Base-by-base conservation (phyloP, 2,113 vertebrate genomes). In the Pangasianodon hypophthalmus region DNA sequence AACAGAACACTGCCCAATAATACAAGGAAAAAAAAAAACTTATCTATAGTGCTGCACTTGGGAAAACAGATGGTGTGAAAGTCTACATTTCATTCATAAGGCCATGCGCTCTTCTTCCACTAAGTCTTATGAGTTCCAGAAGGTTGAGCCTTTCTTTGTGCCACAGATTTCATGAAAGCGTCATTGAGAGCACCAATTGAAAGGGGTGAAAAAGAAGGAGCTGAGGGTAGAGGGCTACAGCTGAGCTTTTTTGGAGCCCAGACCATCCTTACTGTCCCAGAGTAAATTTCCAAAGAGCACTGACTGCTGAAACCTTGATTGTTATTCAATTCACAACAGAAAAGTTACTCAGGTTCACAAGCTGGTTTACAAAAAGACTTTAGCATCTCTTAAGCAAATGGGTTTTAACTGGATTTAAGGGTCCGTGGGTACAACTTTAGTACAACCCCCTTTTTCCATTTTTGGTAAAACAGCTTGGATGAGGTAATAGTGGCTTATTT, bases 1-100 rank as follows among this genome's bases (percentile, higher is more conserved):
- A 73, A 83, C 87, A 87, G 85, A 80, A 73, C 88, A 18, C 87
- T 84, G 87, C 71, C 87, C 73, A 81, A 90, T 80, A 90, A 87
- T 80, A 86, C 48, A 81, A 88, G 77, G 41, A 37, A 52, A 75
- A 92, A 62, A 83, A 92, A 92, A 92, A 92, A 92, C 62, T 88
- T 92, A 84, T 90, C 89, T 88, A 91, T 89, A 89, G 62, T 24
- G 46, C 64, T 41, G 32, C 86, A 85, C 37, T 82, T 90, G 86
- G 90, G 89, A 91, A 91, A 91, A 91, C 94, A 95, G 94, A 95
- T 95, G 94, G 95, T 88, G 90, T 69, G 3, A 88, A 86, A 86
- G 46, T 58, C 80, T 62, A 90, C 56, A 82, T 87, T 88, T 90
- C 84, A 91, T 90, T 91, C 91, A 91, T 79, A 85, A 84, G 69